Evolutionary conservation across 2,888 invertebrate species (phyloP).

Genomic region (Neuroscelio doddi): DNA sequence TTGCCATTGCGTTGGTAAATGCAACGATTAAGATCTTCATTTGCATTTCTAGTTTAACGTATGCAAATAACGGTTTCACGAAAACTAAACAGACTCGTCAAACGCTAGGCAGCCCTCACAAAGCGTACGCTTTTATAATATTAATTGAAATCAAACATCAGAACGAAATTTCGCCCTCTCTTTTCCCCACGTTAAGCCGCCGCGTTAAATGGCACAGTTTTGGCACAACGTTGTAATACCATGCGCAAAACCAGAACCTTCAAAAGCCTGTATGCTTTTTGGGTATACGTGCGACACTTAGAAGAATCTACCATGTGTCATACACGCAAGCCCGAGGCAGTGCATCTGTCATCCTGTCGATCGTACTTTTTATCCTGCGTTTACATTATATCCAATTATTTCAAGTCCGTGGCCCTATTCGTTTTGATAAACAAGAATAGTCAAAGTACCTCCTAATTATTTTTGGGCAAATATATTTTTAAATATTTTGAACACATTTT

Average conservation of each 20-base stretch:
- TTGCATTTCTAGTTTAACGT: conserved; percentile 46
- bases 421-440: neutral
- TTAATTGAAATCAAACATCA: conserved; percentile 61
- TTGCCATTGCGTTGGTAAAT: conserved; percentile 26
- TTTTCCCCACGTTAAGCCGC: conserved; percentile 48
- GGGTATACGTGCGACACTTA: neutral
- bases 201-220: conserved; percentile 45
- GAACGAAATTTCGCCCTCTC: conserved; percentile 32
- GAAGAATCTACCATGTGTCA: conserved; percentile 19
- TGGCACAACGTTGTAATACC: conserved; percentile 15
- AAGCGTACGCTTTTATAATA: conserved; percentile 54
- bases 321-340: conserved; percentile 28
- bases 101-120: conserved; percentile 30
- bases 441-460: too few relatives aligned
- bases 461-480: too few relatives aligned
- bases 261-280: conserved; percentile 16
- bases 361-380: conserved; percentile 41
- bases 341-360: conserved; percentile 55
- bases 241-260: conserved; percentile 7
- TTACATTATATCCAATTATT: conserved; percentile 62
- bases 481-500: too few relatives aligned
- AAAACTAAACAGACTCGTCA: conserved; percentile 42
- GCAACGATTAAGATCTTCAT: conserved; percentile 45
- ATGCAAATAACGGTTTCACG: conserved; percentile 43
- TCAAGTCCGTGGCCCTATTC: conserved; percentile 22